Percentiles rank a stretch among this genome's conserved stretches.
These are phyloP conservation scores for Holotrichia oblita DNA, from an alignment of 1,140 invertebrate genomes.

Conservation along the genomic window DNA sequence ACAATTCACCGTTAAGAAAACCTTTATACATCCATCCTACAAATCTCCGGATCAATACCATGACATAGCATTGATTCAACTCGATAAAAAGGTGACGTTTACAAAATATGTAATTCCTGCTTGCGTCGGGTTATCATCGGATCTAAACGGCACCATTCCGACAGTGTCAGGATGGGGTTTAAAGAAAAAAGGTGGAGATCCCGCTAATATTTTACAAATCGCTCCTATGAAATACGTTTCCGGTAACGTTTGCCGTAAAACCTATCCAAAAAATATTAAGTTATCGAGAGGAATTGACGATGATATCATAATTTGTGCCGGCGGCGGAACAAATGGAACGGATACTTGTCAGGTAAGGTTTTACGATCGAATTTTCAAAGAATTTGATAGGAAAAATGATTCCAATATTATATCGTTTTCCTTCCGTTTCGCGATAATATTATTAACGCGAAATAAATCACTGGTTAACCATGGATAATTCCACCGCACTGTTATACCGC, in stretches of 20 bases:
- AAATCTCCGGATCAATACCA: constrained; percentile 42
- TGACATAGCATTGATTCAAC: constrained; percentile 50
- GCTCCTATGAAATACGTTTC: not conserved
- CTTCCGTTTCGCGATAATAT: too few relatives aligned
- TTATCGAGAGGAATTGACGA: constrained; percentile 34
- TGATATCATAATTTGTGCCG: constrained; percentile 42
- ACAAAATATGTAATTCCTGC: constrained; percentile 37
- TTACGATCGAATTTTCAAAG: too few relatives aligned
- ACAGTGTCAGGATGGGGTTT: constrained; percentile 46
- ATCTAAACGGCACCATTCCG: not conserved
- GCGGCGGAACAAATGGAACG: constrained; percentile 33
- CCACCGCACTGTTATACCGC: too few relatives aligned
- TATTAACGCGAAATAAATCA: too few relatives aligned
- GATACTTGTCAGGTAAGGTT: constrained; percentile 49
- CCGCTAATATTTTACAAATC: constrained; percentile 18
- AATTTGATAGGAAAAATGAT: too few relatives aligned
- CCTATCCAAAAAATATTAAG: not conserved
- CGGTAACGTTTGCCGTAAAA: constrained; percentile 28
- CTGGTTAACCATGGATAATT: too few relatives aligned
- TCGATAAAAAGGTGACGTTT: constrained; percentile 40
- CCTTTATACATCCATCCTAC: constrained; percentile 44
- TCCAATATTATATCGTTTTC: too few relatives aligned
- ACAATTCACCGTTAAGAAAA: constrained; percentile 50
- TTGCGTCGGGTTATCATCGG: constrained; percentile 39
- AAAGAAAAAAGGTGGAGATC: not conserved